Base-by-base conservation (phyloP, 2,888 invertebrate genomes). In the Sceliomorpha sp. region DNA sequence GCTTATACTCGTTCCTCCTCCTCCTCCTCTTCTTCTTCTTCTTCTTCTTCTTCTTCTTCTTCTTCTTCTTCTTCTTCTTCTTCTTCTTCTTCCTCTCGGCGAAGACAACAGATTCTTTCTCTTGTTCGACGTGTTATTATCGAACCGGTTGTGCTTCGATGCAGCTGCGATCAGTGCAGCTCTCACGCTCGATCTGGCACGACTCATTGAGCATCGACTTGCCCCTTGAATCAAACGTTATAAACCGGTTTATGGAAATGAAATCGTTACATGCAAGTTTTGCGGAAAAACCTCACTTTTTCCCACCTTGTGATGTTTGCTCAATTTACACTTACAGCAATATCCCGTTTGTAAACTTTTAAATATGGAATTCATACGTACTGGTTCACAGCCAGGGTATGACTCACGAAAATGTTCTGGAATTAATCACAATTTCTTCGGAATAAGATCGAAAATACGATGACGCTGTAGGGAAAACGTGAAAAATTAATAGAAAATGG, bases 61-160 rank as follows among this genome's bases (percentile, higher is more conserved):
- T n/a, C 26, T 24, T 31, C 42, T 17, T 37, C 34, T 32, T 44
- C 40, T 50, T 60, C 51, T 17, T 42, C 15, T 48, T 40, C 40
- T 13, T 26, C 26, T 40, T 47, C 39, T 56, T 56, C 37, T 55
- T 12, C 45, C 24, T 47, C 45, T 24, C 50, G 10, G 50, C 39
- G 2, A 5, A 12, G 15, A 12, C 29, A 34, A 55, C 27, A 12
- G 24, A 29, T 32, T 44, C 26, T 60, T 76, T 72, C 70, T 74
- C 70, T 63, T 69, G 72, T 70, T 75, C 69, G 48, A 50, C 50
- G 51, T 55, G 66, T 66, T 58, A 75, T 77, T 76, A 76, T 73
- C 75, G 70, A 74, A 79, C 76, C 74, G 77, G 79, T 78, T 78
- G 75, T 71, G 69, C 50, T 56, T 37, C 27, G 34, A 9, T 37